These are phyloP conservation scores for Druceiella hillmani DNA, from an alignment of 2,888 invertebrate species.

Conservation along the genomic window DNA sequence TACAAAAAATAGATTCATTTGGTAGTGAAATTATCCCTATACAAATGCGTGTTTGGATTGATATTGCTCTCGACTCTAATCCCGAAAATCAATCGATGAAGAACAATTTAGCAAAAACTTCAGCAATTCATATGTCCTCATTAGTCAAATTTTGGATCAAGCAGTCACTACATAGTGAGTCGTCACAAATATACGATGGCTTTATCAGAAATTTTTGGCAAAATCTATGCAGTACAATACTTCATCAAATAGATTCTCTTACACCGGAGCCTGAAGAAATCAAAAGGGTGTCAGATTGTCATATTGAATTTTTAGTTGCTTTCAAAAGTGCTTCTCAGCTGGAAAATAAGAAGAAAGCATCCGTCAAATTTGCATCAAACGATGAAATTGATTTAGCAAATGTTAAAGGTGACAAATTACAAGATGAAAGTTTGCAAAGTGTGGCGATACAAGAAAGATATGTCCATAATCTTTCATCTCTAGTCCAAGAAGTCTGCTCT, in stretches of 20 bases:
- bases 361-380: constrained; percentile 47
- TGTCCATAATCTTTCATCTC: constrained; percentile 37
- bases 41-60: constrained; percentile 26
- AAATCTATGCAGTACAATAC: constrained; percentile 32
- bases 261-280: constrained; percentile 36
- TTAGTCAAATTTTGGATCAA: constrained; percentile 36
- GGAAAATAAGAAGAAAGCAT: constrained; percentile 28
- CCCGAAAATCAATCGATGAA: no score
- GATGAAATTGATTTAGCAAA: constrained; percentile 23
- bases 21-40: constrained; percentile 11
- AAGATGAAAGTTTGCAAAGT: background rate
- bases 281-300: constrained; percentile 39
- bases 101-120: constrained; percentile 28
- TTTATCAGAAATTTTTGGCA: constrained; percentile 39
- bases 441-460: constrained; percentile 31
- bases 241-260: constrained; percentile 34
- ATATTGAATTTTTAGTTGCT: constrained; percentile 32
- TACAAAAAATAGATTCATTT: constrained; percentile 6
- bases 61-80: constrained; percentile 26
- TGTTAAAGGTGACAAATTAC: background rate
- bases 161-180: constrained; percentile 27
- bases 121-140: constrained; percentile 30
- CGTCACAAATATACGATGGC: constrained; percentile 31
- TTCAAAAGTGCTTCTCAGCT: constrained; percentile 29
- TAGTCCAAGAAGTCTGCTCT: constrained; percentile 42